Evolutionary conservation across 2,888 invertebrate genomes (phyloP).

Genomic region (Iphiclides podalirius): DNA sequence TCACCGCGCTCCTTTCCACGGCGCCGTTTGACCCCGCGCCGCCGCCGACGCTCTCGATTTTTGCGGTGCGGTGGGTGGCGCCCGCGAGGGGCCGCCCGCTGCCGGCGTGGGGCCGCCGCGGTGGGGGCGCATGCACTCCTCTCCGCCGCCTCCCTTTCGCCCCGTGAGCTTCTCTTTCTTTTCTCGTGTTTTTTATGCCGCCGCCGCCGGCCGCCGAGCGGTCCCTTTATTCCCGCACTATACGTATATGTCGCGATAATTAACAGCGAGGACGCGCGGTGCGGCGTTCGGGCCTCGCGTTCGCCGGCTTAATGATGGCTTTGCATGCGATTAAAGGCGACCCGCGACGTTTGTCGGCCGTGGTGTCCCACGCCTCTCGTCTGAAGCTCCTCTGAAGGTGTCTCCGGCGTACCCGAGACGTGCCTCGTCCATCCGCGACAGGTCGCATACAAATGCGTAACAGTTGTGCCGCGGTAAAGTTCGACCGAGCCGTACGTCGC

Average conservation of each 20-base stretch:
- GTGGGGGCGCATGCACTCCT: constrained; percentile 78
- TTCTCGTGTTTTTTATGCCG: constrained; percentile 77
- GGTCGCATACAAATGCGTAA: background rate
- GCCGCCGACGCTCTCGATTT: constrained; percentile 81
- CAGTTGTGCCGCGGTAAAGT: background rate
- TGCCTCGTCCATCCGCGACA: too few relatives aligned
- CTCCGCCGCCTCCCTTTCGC: constrained; percentile 54
- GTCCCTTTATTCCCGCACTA: constrained; percentile 73
- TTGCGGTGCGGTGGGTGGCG: constrained; percentile 83
- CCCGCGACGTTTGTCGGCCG: constrained; percentile 57
- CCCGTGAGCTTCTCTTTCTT: constrained; percentile 78
- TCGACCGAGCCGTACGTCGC: background rate
- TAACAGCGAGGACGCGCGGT: constrained; percentile 74
- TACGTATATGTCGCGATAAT: constrained; percentile 75
- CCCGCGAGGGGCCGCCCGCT: constrained; percentile 78
- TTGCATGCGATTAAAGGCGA: constrained; percentile 76
- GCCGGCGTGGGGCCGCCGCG: too few relatives aligned
- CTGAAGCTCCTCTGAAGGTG: background rate
- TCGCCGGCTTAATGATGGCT: constrained; percentile 74
- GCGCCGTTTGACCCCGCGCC: constrained; percentile 78
- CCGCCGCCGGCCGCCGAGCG: constrained; percentile 75
- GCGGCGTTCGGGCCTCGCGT: constrained; percentile 65
- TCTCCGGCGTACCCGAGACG: background rate
- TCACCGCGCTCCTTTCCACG: constrained; percentile 77
- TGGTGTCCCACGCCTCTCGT: too few relatives aligned